These are phyloP conservation scores for Pocillopora grandis DNA, from an alignment of 92 coral and sea anemone species.

Conservation along the genomic window DNA sequence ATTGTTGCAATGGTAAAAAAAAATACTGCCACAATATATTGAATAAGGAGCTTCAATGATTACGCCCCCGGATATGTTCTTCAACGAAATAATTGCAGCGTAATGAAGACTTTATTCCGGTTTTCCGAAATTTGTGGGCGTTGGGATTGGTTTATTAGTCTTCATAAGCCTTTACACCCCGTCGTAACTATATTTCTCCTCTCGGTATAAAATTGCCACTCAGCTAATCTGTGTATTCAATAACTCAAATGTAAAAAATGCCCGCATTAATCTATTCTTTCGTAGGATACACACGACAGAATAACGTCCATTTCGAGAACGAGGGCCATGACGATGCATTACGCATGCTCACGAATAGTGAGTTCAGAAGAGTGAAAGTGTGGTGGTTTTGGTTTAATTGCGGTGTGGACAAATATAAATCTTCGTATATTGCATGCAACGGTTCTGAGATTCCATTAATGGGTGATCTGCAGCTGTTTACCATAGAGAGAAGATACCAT, in stretches of 20 bases:
- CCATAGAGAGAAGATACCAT: background rate
- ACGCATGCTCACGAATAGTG: background rate
- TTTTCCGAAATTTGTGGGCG: too few species aligned
- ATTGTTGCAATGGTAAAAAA: too few species aligned
- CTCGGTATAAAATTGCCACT: too few species aligned
- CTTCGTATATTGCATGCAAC: constrained; percentile 18
- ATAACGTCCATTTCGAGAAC: background rate
- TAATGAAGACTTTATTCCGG: too few species aligned
- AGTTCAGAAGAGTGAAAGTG: background rate
- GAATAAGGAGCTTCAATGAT: too few species aligned
- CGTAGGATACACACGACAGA: background rate
- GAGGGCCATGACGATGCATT: background rate
- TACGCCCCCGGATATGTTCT: too few species aligned
- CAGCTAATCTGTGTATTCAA: background rate
- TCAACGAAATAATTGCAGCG: too few species aligned
- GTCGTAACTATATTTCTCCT: too few species aligned
- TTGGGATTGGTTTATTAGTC: too few species aligned
- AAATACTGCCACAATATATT: too few species aligned
- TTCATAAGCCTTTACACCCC: too few species aligned
- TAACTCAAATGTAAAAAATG: background rate
- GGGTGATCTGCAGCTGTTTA: background rate
- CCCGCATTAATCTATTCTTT: background rate
- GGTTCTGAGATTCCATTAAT: background rate
- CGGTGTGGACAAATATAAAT: background rate
- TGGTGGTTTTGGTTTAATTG: background rate